A percentile compares a stretch with the other conserved stretches of the same genome.
phyloP scores from a whole-genome alignment of 2,113 vertebrate species.

The Mystacornis crossleyi region DNA sequence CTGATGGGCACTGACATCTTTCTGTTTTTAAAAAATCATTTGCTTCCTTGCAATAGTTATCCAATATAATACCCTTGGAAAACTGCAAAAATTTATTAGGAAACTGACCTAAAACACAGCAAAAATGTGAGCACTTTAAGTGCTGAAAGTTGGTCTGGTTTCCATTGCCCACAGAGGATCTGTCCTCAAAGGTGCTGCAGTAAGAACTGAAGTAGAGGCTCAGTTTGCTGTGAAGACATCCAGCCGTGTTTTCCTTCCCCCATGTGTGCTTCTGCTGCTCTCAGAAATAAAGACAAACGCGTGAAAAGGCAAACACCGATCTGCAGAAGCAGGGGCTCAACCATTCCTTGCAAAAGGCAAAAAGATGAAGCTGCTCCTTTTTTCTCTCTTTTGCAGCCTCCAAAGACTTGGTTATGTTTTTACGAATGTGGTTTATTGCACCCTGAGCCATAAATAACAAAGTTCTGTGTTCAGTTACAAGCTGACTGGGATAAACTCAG shows the following conservation, averaged over 20 bases:
- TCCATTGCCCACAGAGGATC: neutral
- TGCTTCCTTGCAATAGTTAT: neutral
- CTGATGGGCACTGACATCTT: neutral
- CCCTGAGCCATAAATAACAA: constrained; percentile 13
- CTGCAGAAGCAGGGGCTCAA: neutral
- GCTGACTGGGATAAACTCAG: neutral
- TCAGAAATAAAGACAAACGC: neutral
- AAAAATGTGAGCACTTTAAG: neutral
- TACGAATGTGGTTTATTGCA: neutral
- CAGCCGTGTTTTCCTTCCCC: neutral
- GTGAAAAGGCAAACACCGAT: neutral
- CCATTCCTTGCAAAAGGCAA: neutral
- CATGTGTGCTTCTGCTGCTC: neutral
- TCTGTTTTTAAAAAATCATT: neutral
- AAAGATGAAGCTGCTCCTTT: neutral
- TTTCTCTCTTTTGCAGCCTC: neutral
- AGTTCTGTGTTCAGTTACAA: constrained; percentile 1
- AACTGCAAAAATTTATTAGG: neutral
- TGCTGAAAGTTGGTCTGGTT: neutral
- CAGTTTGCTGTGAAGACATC: neutral
- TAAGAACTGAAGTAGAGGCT: neutral
- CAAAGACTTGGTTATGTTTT: neutral
- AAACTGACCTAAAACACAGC: neutral
- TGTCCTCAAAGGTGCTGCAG: neutral
- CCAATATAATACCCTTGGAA: neutral